phyloP scores from a whole-genome alignment of 2,888 invertebrate genomes.

The Globia sparganii region DNA sequence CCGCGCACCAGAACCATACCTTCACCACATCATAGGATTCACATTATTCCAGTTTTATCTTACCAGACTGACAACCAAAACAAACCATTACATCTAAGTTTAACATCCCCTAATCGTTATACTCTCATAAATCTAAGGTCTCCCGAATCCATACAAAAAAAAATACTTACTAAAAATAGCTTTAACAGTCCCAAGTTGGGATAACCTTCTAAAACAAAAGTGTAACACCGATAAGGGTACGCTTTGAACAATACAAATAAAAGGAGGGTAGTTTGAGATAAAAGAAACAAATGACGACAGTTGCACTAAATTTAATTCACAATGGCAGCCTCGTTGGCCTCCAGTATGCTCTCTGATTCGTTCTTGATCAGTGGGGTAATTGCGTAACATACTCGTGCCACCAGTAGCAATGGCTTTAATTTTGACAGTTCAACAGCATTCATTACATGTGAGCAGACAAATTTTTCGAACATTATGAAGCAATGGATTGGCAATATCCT shows the following conservation, averaged over 20 bases:
- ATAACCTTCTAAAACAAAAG: constrained; percentile 63
- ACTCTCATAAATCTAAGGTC: constrained; percentile 26
- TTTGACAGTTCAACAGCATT: neutral
- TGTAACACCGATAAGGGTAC: constrained; percentile 67
- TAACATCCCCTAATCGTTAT: constrained; percentile 17
- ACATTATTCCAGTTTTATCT: constrained; percentile 1
- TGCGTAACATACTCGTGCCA: no score
- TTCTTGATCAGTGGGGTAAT: neutral
- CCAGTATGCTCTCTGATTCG: neutral
- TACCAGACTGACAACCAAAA: constrained; percentile 9
- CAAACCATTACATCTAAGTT: constrained; percentile 18
- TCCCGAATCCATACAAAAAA: constrained; percentile 52
- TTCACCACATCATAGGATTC: neutral
- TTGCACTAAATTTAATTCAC: constrained; percentile 61
- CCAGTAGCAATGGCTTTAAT: no score
- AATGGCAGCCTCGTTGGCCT: constrained; percentile 9
- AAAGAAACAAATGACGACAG: constrained; percentile 55
- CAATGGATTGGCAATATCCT: neutral
- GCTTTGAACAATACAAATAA: constrained; percentile 65
- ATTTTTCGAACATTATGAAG: neutral
- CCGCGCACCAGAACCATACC: no score
- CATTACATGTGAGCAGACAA: neutral
- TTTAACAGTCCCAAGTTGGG: constrained; percentile 41
- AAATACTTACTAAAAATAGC: constrained; percentile 46
- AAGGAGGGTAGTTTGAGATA: constrained; percentile 56